Base-by-base conservation (phyloP, 1,140 invertebrate species). In the Centruroides sculpturatus region DNA sequence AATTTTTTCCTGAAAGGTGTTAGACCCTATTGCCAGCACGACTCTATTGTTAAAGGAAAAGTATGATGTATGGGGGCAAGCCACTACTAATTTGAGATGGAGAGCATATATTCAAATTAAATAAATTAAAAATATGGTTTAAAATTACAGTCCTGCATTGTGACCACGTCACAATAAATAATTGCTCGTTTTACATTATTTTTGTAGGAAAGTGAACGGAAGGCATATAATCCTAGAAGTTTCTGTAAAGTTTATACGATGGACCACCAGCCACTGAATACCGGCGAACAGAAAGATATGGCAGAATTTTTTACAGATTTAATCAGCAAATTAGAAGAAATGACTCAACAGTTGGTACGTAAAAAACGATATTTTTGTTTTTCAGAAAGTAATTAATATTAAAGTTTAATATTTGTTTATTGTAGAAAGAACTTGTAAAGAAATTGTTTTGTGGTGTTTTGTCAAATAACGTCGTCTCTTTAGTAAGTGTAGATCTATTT, bases 241-340 rank as follows among this genome's bases (percentile, higher is more conserved):
- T 96, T 97, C 71, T 96, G 93, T 75, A 89, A 93, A 69, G 90
- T 92, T 0, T 97, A 97, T 72, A 92, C 89, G 47, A 96, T 97
- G 92, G 91, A 96, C 71, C 87, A 92, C 70, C 90, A 94, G 70
- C 89, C 90, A 0, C 75, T 96, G 4, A 97, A 97, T 72, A 96
- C 92, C 0, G 91, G 90, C 1, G 93, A 97, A 73, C 93, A 96
- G 72, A 96, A 96, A 71, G 93, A 97, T 70, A 97, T 97, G 93
- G 92, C 92, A 0, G 93, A 97, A 74, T 96, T 96, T 75, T 96
- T 96, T 69, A 96, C 93, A 51, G 92, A 97, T 76, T 80, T 96
- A 1, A 92, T 97, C 8, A 92, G 88, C 6, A 97, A 96, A 72
- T 72, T 96, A 3, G 93, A 97, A 74, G 92, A 96, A 74, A 96